phyloP scores from a whole-genome alignment of 2,888 invertebrate genomes.

The Chelonus formosanus region DNA sequence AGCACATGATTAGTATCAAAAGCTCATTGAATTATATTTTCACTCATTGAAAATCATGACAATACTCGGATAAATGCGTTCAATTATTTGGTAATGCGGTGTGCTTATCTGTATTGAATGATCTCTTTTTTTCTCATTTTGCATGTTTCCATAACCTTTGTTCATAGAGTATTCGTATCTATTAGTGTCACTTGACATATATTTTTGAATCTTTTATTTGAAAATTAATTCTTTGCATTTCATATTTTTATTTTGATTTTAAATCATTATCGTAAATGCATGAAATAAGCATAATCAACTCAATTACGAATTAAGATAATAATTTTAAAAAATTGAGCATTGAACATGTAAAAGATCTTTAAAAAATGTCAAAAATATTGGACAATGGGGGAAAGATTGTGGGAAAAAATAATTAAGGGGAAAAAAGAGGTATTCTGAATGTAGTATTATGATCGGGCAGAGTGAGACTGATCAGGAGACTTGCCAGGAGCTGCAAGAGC shows the following conservation, averaged over 20 bases:
- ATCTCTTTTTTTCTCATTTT: no score
- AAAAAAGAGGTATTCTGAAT: conserved; percentile 54
- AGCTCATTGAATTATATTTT: no score
- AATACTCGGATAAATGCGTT: no score
- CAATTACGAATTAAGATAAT: not conserved
- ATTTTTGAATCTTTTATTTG: not conserved
- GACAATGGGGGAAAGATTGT: not conserved
- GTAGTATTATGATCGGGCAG: conserved; percentile 64
- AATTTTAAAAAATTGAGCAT: conserved; percentile 2
- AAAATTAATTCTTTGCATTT: not conserved
- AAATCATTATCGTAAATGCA: not conserved
- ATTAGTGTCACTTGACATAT: not conserved
- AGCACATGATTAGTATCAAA: not conserved
- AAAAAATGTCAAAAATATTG: conserved; percentile 1
- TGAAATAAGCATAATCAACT: not conserved
- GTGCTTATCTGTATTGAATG: no score
- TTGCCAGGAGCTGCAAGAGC: conserved; percentile 45
- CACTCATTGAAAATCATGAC: no score
- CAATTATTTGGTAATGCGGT: no score
- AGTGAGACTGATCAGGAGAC: conserved; percentile 48
- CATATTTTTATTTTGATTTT: conserved; percentile 10
- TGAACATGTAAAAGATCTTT: conserved; percentile 1
- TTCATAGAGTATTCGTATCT: no score
- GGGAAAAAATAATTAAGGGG: conserved; percentile 11
- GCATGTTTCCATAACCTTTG: no score